phyloP scores from a whole-genome alignment of 2,113 vertebrate species.

The Zapus hudsonius region DNA sequence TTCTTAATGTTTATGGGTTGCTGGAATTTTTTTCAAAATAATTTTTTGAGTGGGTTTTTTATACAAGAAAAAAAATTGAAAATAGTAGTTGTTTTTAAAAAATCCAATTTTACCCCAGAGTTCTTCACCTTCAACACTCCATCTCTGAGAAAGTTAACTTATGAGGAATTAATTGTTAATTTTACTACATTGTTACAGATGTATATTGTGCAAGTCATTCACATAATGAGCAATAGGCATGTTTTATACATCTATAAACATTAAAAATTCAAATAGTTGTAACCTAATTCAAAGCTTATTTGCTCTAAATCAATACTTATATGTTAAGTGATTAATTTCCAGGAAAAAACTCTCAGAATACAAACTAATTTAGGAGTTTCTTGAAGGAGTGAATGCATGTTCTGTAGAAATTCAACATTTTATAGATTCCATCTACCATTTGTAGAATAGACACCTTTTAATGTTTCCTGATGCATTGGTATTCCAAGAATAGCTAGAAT shows the following conservation, averaged over 20 bases:
- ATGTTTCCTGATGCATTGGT: background rate
- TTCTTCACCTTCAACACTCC: constrained; percentile 1
- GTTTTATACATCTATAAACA: constrained; percentile 30
- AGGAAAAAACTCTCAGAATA: constrained; percentile 36
- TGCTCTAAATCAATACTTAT: constrained; percentile 43
- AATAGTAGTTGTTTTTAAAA: constrained; percentile 37
- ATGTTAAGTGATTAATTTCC: constrained; percentile 45
- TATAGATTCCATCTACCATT: constrained; percentile 9
- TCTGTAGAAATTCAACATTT: constrained; percentile 47
- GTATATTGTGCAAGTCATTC: constrained; percentile 26
- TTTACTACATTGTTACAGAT: constrained; percentile 2
- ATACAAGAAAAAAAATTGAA: constrained; percentile 27
- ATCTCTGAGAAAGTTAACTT: constrained; percentile 37
- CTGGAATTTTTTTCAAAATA: constrained; percentile 13
- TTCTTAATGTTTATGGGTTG: background rate
- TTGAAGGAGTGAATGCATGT: background rate
- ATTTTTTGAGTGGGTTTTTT: constrained; percentile 15
- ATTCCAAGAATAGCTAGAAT: constrained; percentile 1
- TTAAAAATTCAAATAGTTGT: constrained; percentile 52
- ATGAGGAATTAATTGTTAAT: constrained; percentile 29
- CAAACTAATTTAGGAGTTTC: constrained; percentile 30
- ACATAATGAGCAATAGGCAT: constrained; percentile 25
- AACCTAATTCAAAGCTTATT: constrained; percentile 20
- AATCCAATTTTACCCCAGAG: constrained; percentile 11
- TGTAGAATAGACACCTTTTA: background rate